Percentiles rank a stretch among this genome's conserved stretches.
These are phyloP conservation scores for Helicoverpa armigera DNA, from an alignment of 1,140 invertebrate species.

Conservation along the genomic window DNA sequence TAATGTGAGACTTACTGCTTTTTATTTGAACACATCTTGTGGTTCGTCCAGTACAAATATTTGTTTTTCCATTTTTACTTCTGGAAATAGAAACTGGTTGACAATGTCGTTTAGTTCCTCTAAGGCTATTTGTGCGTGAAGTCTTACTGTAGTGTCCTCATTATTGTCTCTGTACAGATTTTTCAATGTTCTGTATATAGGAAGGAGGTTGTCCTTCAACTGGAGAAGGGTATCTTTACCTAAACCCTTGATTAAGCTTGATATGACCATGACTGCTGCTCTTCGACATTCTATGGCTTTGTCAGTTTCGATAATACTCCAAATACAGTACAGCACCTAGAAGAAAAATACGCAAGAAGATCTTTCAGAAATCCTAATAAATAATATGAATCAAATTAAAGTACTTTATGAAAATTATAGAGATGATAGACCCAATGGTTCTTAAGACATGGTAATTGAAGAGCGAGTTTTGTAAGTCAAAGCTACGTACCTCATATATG, in stretches of 20 bases:
- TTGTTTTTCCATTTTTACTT: conserved; percentile 88
- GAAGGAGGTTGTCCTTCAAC: conserved; percentile 89
- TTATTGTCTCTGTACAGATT: conserved; percentile 87
- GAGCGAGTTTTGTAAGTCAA: not conserved
- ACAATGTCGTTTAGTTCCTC: conserved; percentile 92
- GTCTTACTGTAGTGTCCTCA: conserved; percentile 89
- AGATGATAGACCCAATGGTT: too few relatives aligned
- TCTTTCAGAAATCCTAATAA: too few relatives aligned
- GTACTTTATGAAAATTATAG: too few relatives aligned
- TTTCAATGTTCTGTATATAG: conserved; percentile 91
- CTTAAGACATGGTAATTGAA: too few relatives aligned
- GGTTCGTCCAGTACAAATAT: conserved; percentile 85
- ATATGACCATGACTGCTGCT: conserved; percentile 92
- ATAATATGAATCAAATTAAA: too few relatives aligned
- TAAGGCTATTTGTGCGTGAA: conserved; percentile 92
- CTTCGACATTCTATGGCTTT: conserved; percentile 90
- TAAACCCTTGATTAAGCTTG: conserved; percentile 91
- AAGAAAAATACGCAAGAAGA: conserved; percentile 53
- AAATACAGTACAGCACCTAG: conserved; percentile 91
- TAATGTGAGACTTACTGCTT: conserved; percentile 54
- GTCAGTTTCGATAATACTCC: conserved; percentile 90
- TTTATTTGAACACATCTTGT: conserved; percentile 75
- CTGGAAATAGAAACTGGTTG: conserved; percentile 87
- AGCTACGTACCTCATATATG: conserved; percentile 90
- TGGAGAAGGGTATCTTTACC: conserved; percentile 89